Percentiles rank a stretch among this genome's conserved stretches.
These are phyloP conservation scores for Siniperca knerii DNA, from an alignment of 2,113 vertebrate genomes.

Conservation along the genomic window DNA sequence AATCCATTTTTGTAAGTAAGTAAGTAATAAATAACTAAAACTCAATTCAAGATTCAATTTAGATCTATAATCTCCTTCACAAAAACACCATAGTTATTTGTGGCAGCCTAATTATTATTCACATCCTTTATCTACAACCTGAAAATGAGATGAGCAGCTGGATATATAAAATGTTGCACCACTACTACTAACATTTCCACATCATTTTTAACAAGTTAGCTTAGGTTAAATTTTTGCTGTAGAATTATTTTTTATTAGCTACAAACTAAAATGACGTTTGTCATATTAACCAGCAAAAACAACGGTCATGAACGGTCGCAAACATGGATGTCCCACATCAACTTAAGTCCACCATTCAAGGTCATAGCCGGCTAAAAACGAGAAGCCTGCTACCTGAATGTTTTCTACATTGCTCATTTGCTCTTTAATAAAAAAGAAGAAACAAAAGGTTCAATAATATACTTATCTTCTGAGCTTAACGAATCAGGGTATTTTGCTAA, in stretches of 20 bases:
- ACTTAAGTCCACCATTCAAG: not conserved
- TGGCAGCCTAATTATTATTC: not conserved
- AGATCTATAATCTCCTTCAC: not conserved
- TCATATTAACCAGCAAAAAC: too few relatives aligned
- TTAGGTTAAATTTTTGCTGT: too few relatives aligned
- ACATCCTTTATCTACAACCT: not conserved
- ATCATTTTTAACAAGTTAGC: too few relatives aligned
- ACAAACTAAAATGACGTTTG: too few relatives aligned
- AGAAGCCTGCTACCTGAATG: not conserved
- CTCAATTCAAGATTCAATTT: not conserved
- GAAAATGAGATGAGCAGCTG: not conserved
- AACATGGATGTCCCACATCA: not conserved
- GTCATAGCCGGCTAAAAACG: not conserved
- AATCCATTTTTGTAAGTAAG: not conserved
- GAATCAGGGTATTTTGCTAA: not conserved
- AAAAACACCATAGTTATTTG: not conserved
- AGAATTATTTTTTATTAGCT: too few relatives aligned
- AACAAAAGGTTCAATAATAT: not conserved
- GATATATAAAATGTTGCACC: not conserved
- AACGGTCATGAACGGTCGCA: not conserved
- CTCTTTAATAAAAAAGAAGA: not conserved
- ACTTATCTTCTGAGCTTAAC: not conserved
- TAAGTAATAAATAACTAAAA: not conserved
- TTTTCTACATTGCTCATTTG: not conserved
- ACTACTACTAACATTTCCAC: too few relatives aligned